Conservation (phyloP, 2,113 vertebrate species). For the Pygoscelis antarcticus region DNA sequence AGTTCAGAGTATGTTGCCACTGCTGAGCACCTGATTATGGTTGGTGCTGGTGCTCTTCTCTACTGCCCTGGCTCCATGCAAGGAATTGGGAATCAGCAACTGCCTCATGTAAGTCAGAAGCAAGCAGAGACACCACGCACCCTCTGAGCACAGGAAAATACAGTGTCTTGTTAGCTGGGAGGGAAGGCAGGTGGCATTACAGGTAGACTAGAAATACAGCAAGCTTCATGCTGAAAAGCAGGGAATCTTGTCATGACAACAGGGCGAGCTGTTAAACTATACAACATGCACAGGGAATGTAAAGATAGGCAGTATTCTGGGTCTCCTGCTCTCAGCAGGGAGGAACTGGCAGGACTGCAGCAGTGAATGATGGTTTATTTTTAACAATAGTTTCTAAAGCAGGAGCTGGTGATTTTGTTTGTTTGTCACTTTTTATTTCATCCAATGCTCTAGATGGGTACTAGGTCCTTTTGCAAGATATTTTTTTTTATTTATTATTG, state of each 20-base stretch:
- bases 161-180: not conserved
- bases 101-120: not conserved
- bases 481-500: not conserved
- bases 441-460: not conserved
- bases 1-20: not conserved
- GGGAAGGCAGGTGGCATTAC: not conserved
- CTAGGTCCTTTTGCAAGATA: not conserved
- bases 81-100: not conserved
- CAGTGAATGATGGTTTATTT: slow-evolving; percentile 48
- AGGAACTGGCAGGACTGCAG: slow-evolving; percentile 7
- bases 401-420: slow-evolving; percentile 40
- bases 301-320: not conserved
- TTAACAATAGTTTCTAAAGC: slow-evolving; percentile 49
- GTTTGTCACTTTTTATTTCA: slow-evolving; percentile 44
- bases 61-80: not conserved
- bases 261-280: not conserved
- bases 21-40: not conserved
- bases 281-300: not conserved
- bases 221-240: not conserved
- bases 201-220: not conserved
- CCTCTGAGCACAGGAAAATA: not conserved
- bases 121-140: not conserved
- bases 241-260: slow-evolving; percentile 46
- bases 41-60: not conserved
- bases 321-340: not conserved